Base-by-base conservation (phyloP, 2,888 invertebrate genomes). In the Pardosa pseudoannulata region DNA sequence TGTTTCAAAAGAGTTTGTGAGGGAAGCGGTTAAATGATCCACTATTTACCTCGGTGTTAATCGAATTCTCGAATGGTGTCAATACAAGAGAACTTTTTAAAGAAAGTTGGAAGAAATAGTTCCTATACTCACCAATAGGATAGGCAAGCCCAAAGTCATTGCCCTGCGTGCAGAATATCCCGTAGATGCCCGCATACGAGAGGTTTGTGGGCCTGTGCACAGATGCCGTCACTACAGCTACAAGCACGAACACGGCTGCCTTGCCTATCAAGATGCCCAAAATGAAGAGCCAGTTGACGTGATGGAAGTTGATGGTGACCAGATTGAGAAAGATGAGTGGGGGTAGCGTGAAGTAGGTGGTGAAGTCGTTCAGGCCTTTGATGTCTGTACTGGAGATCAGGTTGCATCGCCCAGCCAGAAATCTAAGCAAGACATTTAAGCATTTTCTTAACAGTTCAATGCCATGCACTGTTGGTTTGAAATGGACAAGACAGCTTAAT, bases 141-240 rank as follows among this genome's bases (percentile, higher is more conserved):
- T 95, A 97, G 88, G 98, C 98, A 89, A 98, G 94, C 19, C 98
- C 98, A 93, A 98, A 98, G 92, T 98, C 98, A 93, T 98, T 98
- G 91, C 97, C 97, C 91, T 98, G 98, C 0, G 98, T 98, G 90
- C 96, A 96, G 92, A 98, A 98, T 90, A 98, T 98, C 23, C 96
- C 96, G 93, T 96, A 96, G 85, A 98, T 93, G 16, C 97, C 98
- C 65, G 97, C 96, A 90, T 95, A 94, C 1, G 96, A 96, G 89
- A 95, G 94, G 92, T 97, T 95, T 23, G 95, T 91, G 2, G 97
- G 96, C 91, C 95, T 91, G 73, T 92, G 91, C 56, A 97, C 94
- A 56, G 97, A 91, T 86, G 97, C 90, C 0, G 96, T 95, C 32
- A 97, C 93, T 65, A 95, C 91, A 72, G 96, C 93, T 19, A 97